Evolutionary conservation across 2,888 invertebrate species (phyloP).

Genomic region (Dascillus cervinus): DNA sequence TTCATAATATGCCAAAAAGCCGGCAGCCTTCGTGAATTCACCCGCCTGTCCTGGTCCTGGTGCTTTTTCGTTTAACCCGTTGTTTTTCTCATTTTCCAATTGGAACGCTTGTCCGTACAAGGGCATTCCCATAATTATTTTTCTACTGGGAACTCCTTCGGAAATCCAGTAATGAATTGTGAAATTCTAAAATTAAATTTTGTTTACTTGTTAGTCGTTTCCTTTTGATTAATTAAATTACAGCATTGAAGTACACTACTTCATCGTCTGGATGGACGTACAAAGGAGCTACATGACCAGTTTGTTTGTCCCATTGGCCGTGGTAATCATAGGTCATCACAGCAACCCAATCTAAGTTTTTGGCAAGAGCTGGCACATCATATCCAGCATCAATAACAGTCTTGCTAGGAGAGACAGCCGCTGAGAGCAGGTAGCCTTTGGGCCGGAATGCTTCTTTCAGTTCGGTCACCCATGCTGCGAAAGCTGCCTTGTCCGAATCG

Average conservation of each 20-base stretch:
- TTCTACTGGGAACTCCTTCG: constrained; percentile 72
- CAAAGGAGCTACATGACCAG: constrained; percentile 86
- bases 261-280: constrained; percentile 67
- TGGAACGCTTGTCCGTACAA: constrained; percentile 83
- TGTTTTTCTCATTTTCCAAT: constrained; percentile 49
- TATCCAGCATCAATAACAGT: constrained; percentile 79
- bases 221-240: too few relatives aligned
- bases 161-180: constrained; percentile 85
- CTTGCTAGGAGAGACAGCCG: constrained; percentile 81
- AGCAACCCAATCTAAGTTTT: constrained; percentile 81
- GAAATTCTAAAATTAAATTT: constrained; percentile 70
- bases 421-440: constrained; percentile 64
- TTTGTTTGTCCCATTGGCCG: constrained; percentile 86
- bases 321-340: constrained; percentile 90
- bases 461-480: constrained; percentile 67
- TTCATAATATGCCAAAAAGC: constrained; percentile 86
- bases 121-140: constrained; percentile 83
- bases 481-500: constrained; percentile 70
- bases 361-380: constrained; percentile 66
- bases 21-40: constrained; percentile 77
- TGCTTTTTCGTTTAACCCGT: constrained; percentile 68
- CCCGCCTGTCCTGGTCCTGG: constrained; percentile 76
- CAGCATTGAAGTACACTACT: constrained; percentile 71
- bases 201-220: too few relatives aligned
- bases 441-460: constrained; percentile 63